Evolutionary conservation across 2,888 invertebrate genomes (phyloP), one percentile per base, ranked within the genome.

Genomic region (Zygaena filipendulae): DNA sequence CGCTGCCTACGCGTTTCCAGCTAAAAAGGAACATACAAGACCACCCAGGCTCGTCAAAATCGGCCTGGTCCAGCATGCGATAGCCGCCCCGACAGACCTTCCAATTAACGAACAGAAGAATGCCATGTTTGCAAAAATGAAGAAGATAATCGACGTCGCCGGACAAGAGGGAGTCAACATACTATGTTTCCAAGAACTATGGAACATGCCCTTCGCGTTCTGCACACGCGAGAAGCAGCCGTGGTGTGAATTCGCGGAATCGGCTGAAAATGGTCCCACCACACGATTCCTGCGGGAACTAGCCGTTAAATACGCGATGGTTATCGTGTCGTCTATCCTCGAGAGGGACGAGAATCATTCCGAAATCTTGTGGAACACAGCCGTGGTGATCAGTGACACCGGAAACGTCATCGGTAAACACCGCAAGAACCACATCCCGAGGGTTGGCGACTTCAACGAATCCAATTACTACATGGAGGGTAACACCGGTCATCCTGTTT

Each of bases 201-300:
- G 98, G 98, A 90, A 91, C 31, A 98, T 98, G 98, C 98, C 99
- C 0, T 99, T 98, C 74, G 96, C 92, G 0, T 98, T 99, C 70
- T 98, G 98, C 63, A 99, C 99, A 0, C 83, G 98, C 21, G 96
- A 97, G 72, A 96, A 95, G 59, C 85, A 88, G 37, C 98, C 97
- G 0, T 99, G 98, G 98, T 92, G 92, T 52, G 95, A 99, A 69
- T 96, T 97, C 64, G 97, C 97, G 0, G 98, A 99, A 66, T 87
- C 90, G 12, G 96, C 93, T 0, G 89, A 92, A 59, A 77, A 83
- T 27, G 99, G 99, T 0, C 90, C 93, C 0, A 91, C 96, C 0
- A 95, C 94, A 0, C 82, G 85, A 43, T 87, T 97, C 55, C 63
- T 97, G 19, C 83, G 87, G 45, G 84, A 91, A 80, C 62, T 95